Base-by-base conservation (phyloP, 2,888 invertebrate genomes). In the Allolobophora icterica region DNA sequence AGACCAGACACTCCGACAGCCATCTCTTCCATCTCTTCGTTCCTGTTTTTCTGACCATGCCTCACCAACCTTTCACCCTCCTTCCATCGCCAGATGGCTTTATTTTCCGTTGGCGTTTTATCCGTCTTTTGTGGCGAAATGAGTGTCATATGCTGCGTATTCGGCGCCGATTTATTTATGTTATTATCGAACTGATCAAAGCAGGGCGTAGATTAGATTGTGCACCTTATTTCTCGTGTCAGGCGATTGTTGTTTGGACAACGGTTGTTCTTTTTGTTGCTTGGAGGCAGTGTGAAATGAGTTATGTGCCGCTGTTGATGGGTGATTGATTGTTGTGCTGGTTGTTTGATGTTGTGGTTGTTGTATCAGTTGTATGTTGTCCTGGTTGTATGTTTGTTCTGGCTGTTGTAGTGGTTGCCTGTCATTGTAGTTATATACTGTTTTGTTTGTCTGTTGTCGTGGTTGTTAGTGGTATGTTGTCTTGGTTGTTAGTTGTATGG, bases 61-160 rank as follows among this genome's bases (percentile, higher is more conserved):
- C 71, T 71, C 8, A 4, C 71, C 71, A 71, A 71, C 71, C 71
- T 71, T 71, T 71, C 17, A n/a, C n/a, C 71, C 30, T n/a, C 71
- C 71, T 71, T 17, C 8, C n/a, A 8, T 71, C 71, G 17, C 71
- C 71, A 71, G 71, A n/a, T n/a, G 71, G 71, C n/a, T 4, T 30
- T 71, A 71, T 71, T 71, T n/a, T 71, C 71, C 71, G 13, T 71
- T 13, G 6, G 71, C n/a, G 71, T 71, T 71, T 71, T 71, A n/a
- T n/a, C 71, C 71, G n/a, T 71, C 71, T n/a, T 71, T 71, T 71
- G 71, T 71, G 30, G 71, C n/a, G n/a, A n/a, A n/a, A 71, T n/a
- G 71, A 71, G 71, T 71, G 71, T 71, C 71, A 71, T 71, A n/a
- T n/a, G 71, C n/a, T 6, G 71, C 71, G 71, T 6, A 71, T 71